phyloP scores from a whole-genome alignment of 2,797 vertebrate species.

The Masticophis lateralis region DNA sequence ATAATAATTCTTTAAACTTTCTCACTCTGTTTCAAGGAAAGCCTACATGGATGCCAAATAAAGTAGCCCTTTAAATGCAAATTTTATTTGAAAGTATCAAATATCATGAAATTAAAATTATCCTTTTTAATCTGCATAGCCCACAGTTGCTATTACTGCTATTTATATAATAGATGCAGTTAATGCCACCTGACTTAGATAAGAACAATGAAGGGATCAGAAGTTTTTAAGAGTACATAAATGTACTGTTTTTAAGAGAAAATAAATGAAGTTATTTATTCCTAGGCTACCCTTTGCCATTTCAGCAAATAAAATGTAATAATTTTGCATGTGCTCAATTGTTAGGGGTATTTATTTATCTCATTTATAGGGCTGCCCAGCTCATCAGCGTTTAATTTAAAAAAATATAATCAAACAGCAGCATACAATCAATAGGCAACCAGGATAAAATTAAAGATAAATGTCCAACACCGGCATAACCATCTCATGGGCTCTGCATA shows the following conservation, averaged over 20 bases:
- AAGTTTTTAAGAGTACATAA: not conserved
- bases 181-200: not conserved
- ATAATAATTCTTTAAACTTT: not conserved
- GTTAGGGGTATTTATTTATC: not conserved
- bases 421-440: not conserved
- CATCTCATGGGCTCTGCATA: not conserved
- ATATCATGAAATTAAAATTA: not conserved
- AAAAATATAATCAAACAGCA: not conserved
- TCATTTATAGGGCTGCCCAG: no score
- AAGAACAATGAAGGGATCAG: not conserved
- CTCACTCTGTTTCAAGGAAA: not conserved
- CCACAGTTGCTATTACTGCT: not conserved
- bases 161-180: not conserved
- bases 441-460: not conserved
- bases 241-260: not conserved
- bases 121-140: not conserved
- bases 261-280: not conserved
- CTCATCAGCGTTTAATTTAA: not conserved
- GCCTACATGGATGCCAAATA: not conserved
- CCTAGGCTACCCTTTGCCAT: not conserved
- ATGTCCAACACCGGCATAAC: not conserved
- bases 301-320: slow-evolving; percentile 1
- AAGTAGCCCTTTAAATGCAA: not conserved
- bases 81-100: not conserved
- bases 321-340: not conserved